Base-by-base conservation (phyloP, 2,888 invertebrate genomes). In the Diadromus collaris region DNA sequence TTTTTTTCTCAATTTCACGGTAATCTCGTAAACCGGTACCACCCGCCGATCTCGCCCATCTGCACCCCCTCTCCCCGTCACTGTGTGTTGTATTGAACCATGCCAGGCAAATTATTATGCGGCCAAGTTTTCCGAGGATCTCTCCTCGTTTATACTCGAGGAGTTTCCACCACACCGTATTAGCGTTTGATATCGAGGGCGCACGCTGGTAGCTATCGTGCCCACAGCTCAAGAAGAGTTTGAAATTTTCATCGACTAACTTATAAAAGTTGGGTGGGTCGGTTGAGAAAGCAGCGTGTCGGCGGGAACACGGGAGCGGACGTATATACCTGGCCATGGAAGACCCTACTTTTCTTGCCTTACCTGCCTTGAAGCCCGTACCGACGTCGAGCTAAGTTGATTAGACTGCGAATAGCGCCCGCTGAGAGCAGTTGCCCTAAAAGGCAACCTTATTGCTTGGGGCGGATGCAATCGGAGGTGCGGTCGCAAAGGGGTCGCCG, bases 201-300 rank as follows among this genome's bases (percentile, higher is more conserved):
- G 64, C 34, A 29, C n/a, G 16, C 27, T 27, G 29, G 64, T 48
- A 69, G 74, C 68, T 64, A 78, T 65, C 70, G 69, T 46, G 67
- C 63, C 51, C 71, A 34, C 60, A 63, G 54, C 64, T 56, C 56
- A 44, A 67, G 67, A 41, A 54, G 51, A 72, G 78, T 73, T 78
- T 78, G 78, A 78, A 78, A 78, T 78, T 78, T 79, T 76, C 79
- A 80, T 79, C 82, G 82, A 83, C 83, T 81, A 83, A 80, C 83
- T 81, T 84, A 85, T 85, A 81, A 84, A 87, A 87, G 80, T 84
- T 76, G 83, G 80, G 82, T 81, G 84, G 84, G 86, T 44, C 85
- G 86, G 83, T 84, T 80, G 83, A 82, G 81, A 79, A 78, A 6
- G 34, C 61, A 74, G 76, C 72, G 56, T 46, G 68, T 68, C 64